Base-by-base conservation (phyloP, 2,888 invertebrate species). In the Autographa gamma region DNA sequence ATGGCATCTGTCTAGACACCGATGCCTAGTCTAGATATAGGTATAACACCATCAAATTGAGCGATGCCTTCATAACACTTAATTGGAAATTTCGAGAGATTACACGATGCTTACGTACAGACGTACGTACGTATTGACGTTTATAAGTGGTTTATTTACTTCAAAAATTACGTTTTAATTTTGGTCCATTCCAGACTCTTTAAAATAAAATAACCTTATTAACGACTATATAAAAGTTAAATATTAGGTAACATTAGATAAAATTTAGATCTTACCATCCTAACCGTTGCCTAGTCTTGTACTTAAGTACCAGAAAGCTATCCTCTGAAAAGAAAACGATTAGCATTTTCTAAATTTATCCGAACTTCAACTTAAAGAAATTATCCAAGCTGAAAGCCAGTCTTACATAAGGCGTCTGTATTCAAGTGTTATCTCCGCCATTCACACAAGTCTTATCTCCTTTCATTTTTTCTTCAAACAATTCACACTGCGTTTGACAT, bases 401-500 rank as follows among this genome's bases (percentile, higher is more conserved):
- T 25, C 54, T 56, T 56, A 48, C 19, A 63, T 16, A 64, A 60
- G 11, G 8, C 38, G 31, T 13, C 43, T 32, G 7, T 38, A 32
- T 69, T 41, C 16, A 32, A 48, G 13, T 70, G 60, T 69, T 65
- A 65, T 77, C 66, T 58, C 34, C n/a, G 31, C 61, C 63, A 71
- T 67, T 75, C 54, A 65, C 71, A 77, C 71, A 81, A 52, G 18
- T 32, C 76, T 83, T 88, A 88, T 84, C 83, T 73, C 60, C 9
- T 77, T 84, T 81, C 75, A 73, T 18, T 73, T 77, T 69, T 74
- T 81, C 67, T 25, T 31, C 32, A 74, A 77, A 79, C 79, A 77
- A 71, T 66, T 63, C 68, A 62, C 74, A 63, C 79, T 89, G 89
- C 77, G 73, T 88, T 86, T 87, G 89, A 88, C 90, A 76, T 86